Conservation (phyloP, 2,113 vertebrate genomes). For the Uropsilus gracilis region DNA sequence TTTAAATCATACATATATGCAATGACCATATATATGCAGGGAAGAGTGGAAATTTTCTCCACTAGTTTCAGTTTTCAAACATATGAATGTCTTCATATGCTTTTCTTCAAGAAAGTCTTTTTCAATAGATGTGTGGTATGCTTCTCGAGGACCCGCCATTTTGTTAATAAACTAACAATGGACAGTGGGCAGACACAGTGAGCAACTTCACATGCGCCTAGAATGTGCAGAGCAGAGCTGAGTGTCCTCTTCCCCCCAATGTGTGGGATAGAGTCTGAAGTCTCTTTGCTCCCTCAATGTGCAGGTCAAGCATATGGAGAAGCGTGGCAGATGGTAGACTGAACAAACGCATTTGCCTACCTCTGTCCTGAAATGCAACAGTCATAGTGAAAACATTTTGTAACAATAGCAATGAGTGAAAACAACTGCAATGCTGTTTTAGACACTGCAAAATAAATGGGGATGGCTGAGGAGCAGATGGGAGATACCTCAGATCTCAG, state of each 20-base stretch:
- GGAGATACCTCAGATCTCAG: neutral
- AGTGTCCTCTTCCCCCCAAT: neutral
- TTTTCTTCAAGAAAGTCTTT: conserved; percentile 18
- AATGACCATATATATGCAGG: neutral
- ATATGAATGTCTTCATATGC: neutral
- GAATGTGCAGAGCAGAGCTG: neutral
- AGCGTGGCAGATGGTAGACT: neutral
- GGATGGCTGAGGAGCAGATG: neutral
- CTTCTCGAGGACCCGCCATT: neutral
- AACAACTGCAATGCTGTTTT: neutral
- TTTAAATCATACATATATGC: neutral
- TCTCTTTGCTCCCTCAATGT: neutral
- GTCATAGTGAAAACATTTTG: neutral
- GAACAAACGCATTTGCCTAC: neutral
- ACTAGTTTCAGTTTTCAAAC: neutral
- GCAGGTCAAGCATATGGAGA: conserved; percentile 15
- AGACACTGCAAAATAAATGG: neutral
- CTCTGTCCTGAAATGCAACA: neutral
- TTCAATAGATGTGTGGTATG: neutral
- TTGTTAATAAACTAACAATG: neutral
- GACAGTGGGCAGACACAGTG: neutral
- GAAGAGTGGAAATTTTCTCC: neutral
- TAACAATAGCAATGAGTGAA: conserved; percentile 3
- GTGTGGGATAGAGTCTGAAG: neutral
- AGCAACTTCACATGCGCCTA: neutral